phyloP scores from a whole-genome alignment of 2,113 vertebrate species.

The Symphodus melops region DNA sequence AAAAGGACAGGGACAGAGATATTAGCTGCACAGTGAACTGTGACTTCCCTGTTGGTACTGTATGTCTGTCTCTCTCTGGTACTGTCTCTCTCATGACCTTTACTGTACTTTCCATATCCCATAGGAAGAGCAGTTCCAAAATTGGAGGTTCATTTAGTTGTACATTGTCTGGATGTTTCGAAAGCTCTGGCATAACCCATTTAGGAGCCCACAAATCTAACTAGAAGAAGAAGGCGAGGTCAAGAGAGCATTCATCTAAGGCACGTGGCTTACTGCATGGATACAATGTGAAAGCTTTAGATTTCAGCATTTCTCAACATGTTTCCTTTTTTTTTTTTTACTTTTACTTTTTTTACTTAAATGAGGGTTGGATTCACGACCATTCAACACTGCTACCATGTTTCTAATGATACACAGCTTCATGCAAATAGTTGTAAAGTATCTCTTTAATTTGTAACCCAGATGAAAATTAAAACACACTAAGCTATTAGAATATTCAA shows the following conservation, averaged over 20 bases:
- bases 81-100: conserved; percentile 29
- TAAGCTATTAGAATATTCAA: too few relatives aligned
- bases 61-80: conserved; percentile 7
- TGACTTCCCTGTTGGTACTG: conserved; percentile 49
- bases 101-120: conserved; percentile 76
- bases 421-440: too few relatives aligned
- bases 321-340: too few relatives aligned
- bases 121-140: conserved; percentile 68
- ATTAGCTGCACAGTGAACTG: conserved; percentile 67
- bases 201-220: conserved; percentile 39
- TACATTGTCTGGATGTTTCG: conserved; percentile 38
- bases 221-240: conserved; percentile 27
- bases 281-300: too few relatives aligned
- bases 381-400: too few relatives aligned
- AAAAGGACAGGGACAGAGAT: conserved; percentile 65
- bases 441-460: too few relatives aligned
- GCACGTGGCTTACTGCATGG: background rate
- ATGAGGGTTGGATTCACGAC: too few relatives aligned
- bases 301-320: conserved; percentile 13
- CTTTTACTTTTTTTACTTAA: too few relatives aligned
- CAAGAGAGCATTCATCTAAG: background rate
- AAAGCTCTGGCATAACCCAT: conserved; percentile 41
- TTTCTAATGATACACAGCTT: too few relatives aligned
- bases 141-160: conserved; percentile 50
- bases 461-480: too few relatives aligned